These are phyloP conservation scores for Drosophila dives DNA, from an alignment of 2,888 invertebrate genomes.

Conservation along the genomic window DNA sequence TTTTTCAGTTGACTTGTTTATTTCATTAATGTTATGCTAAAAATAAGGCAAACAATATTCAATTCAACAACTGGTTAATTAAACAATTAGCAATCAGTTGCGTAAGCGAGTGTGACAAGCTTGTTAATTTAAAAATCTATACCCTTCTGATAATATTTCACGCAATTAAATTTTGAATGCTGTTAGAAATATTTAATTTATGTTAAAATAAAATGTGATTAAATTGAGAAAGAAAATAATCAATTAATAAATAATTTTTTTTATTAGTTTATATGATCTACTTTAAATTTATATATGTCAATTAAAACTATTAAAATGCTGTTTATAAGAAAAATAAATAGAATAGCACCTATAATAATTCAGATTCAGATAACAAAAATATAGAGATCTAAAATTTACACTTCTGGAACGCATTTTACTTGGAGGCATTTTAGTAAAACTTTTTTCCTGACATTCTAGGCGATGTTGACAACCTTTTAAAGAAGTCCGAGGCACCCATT, in stretches of 20 bases:
- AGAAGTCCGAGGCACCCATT: conserved; percentile 47
- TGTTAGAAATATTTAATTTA: not conserved
- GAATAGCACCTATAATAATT: not conserved
- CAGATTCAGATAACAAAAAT: not conserved
- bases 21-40: not conserved
- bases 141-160: not conserved
- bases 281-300: not conserved
- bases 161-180: not conserved
- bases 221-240: not conserved
- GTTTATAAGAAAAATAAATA: no score
- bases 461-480: conserved; percentile 40
- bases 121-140: not conserved
- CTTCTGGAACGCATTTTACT: not conserved
- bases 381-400: not conserved
- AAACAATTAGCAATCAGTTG: not conserved
- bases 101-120: not conserved
- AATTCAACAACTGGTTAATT: not conserved
- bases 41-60: not conserved
- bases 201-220: not conserved
- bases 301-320: not conserved
- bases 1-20: not conserved
- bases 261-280: not conserved
- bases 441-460: conserved; percentile 18
- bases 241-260: no score
- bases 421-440: not conserved